Evolutionary conservation across 2,888 invertebrate genomes (phyloP).

Genomic region (Dynastes grantii): DNA sequence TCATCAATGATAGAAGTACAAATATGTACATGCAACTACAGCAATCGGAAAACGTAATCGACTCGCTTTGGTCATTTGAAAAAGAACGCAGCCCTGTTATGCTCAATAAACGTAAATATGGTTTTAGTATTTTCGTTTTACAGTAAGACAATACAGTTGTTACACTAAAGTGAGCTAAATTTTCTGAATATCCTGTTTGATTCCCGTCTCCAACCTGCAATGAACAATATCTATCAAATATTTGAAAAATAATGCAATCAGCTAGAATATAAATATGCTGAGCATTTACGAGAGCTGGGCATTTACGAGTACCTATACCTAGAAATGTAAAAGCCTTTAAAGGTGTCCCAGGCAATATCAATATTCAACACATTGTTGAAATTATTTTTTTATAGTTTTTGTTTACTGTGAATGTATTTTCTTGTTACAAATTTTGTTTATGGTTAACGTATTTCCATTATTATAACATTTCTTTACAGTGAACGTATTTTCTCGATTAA

Average conservation of each 20-base stretch:
- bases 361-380: too few species aligned
- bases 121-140: slow-evolving; percentile 85
- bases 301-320: too few species aligned
- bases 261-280: neutral
- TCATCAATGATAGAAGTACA: slow-evolving; percentile 78
- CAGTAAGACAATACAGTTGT: slow-evolving; percentile 87
- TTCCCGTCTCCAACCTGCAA: slow-evolving; percentile 80
- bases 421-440: too few species aligned
- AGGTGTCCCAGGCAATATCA: too few species aligned
- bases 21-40: slow-evolving; percentile 80
- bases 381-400: too few species aligned
- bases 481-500: too few species aligned
- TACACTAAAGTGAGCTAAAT: slow-evolving; percentile 77
- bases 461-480: too few species aligned
- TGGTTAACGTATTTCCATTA: too few species aligned
- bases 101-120: slow-evolving; percentile 82
- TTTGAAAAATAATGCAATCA: neutral
- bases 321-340: too few species aligned
- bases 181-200: slow-evolving; percentile 74
- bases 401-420: too few species aligned
- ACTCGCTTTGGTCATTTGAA: slow-evolving; percentile 76
- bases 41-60: slow-evolving; percentile 75
- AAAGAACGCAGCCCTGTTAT: slow-evolving; percentile 84
- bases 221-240: neutral
- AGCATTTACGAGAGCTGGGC: too few species aligned